phyloP scores from a whole-genome alignment of 2,797 vertebrate species.

The Bufotes viridis region DNA sequence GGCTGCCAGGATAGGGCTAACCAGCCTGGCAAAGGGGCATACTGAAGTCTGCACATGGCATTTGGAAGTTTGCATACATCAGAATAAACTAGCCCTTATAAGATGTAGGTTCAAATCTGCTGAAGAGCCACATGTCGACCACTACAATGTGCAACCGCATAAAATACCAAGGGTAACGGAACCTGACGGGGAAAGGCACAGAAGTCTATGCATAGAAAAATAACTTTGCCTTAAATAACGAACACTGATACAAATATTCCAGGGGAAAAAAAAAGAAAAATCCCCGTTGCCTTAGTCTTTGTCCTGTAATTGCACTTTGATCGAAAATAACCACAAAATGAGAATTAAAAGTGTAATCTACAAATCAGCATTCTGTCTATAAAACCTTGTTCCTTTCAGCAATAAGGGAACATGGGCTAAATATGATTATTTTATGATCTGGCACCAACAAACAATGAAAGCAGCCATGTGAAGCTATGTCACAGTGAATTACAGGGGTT shows the following conservation, averaged over 20 bases:
- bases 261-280: neutral
- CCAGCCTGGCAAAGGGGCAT: neutral
- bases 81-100: slow-evolving; percentile 30
- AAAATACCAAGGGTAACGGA: slow-evolving; percentile 64
- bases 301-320: slow-evolving; percentile 32
- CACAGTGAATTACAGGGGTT: neutral
- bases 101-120: neutral
- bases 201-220: slow-evolving; percentile 80
- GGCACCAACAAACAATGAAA: neutral
- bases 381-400: neutral
- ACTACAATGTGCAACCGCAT: neutral
- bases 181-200: slow-evolving; percentile 87
- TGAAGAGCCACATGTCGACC: neutral
- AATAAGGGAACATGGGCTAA: neutral
- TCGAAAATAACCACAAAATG: neutral
- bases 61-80: slow-evolving; percentile 35
- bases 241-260: slow-evolving; percentile 49
- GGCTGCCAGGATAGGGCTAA: neutral
- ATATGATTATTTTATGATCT: neutral
- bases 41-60: slow-evolving; percentile 8
- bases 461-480: neutral
- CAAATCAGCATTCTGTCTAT: neutral
- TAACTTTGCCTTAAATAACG: slow-evolving; percentile 78
- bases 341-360: slow-evolving; percentile 7
- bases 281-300: neutral